Evolutionary conservation across 2,113 vertebrate genomes (phyloP).

Genomic region (Crotalus viridis): DNA sequence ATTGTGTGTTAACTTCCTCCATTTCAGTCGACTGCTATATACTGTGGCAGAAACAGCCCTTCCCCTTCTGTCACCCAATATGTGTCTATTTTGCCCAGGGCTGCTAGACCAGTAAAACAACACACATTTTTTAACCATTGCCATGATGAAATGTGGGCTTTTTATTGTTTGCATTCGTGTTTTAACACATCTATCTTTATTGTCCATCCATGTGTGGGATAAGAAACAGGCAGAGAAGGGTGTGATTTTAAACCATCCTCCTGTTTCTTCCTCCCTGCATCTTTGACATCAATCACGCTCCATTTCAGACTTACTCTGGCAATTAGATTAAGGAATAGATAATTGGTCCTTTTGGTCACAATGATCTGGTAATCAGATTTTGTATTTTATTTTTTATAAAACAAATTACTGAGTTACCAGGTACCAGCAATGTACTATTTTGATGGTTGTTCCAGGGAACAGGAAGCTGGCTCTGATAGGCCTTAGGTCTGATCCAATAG

Average conservation of each 20-base stretch:
- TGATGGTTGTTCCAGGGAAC: neutral
- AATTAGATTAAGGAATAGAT: neutral
- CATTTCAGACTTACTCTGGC: neutral
- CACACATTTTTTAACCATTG: neutral
- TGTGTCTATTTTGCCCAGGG: neutral
- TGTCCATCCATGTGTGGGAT: neutral
- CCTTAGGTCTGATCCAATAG: neutral
- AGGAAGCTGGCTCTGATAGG: neutral
- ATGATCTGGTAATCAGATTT: neutral
- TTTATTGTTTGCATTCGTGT: neutral
- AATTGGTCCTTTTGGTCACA: neutral
- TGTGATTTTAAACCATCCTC: neutral
- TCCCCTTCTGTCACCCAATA: neutral
- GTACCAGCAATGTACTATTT: neutral
- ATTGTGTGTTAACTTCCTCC: neutral
- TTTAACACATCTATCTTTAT: neutral
- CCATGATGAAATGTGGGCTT: neutral
- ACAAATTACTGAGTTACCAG: neutral
- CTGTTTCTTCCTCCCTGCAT: neutral
- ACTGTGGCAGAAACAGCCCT: neutral
- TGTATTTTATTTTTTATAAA: neutral
- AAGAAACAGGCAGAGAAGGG: neutral
- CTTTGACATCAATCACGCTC: neutral
- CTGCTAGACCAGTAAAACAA: neutral
- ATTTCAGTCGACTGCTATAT: neutral